These are phyloP conservation scores for Monomorium pharaonis DNA, from an alignment of 1,140 invertebrate species.

Conservation along the genomic window DNA sequence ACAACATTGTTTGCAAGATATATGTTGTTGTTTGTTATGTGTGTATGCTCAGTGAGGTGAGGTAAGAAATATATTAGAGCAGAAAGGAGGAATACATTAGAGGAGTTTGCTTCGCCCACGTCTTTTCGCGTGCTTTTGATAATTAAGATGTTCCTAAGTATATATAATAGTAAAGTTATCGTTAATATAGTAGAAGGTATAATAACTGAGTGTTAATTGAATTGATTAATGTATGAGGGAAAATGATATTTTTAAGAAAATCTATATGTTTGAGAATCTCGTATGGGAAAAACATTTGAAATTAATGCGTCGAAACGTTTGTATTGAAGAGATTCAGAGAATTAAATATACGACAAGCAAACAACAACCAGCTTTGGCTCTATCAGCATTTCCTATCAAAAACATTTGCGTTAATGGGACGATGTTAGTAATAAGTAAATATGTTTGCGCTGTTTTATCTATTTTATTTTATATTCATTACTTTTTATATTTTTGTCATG, in stretches of 20 bases:
- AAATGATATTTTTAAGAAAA: neutral
- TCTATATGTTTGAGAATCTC: neutral
- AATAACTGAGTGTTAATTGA: neutral
- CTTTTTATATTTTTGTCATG: neutral
- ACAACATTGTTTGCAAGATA: neutral
- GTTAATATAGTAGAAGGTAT: neutral
- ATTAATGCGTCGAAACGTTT: too few species aligned
- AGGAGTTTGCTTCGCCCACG: neutral
- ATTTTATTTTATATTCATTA: neutral
- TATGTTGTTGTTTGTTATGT: neutral
- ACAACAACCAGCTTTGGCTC: too few species aligned
- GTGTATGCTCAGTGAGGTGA: neutral
- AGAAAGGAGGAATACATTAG: neutral
- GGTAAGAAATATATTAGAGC: conserved; percentile 19
- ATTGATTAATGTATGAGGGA: neutral
- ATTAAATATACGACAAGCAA: too few species aligned
- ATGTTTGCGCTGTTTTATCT: neutral
- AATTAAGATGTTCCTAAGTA: conserved; percentile 22
- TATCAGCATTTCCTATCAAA: too few species aligned
- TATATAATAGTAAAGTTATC: neutral
- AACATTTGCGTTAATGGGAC: too few species aligned
- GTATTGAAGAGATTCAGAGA: too few species aligned
- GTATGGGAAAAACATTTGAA: neutral
- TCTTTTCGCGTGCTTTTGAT: conserved; percentile 21
- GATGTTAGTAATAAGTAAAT: neutral